Evolutionary conservation across 2,797 vertebrate genomes (phyloP), one percentile per base, ranked within the genome.

Genomic region (Muscicapa striata): DNA sequence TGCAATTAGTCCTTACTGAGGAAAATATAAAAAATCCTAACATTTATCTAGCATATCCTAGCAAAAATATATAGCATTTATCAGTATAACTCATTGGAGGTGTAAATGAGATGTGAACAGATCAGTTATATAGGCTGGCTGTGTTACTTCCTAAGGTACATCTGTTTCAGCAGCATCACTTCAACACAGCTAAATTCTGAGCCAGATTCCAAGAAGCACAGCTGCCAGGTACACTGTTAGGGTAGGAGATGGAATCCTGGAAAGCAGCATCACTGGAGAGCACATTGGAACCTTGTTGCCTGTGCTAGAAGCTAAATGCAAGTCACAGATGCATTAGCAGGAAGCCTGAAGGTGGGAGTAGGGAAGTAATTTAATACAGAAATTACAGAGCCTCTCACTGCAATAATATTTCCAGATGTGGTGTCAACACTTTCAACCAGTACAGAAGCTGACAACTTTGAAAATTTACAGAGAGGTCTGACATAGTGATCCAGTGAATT

Each of bases 241-340:
- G 6, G 11, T 16, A 45, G 34, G 49, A 57, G 40, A 6, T 15
- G 46, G 32, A 30, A 19, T 67, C 67, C 64, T 91, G 64, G 57
- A 92, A 92, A 77, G 52, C 16, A 90, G 17, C 15, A 87, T 19
- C 17, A 11, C 12, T 67, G 46, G 68, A 80, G 90, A 75, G 24
- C 3, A 0, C 52, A 27, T 4, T 36, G 6, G 3, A 62, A 13
- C 20, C 63, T 7, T 48, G 11, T 10, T 70, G 32, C 30, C 36
- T 73, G 15, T 63, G 29, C 22, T 76, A 79, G 57, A 70, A n/a
- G 12, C n/a, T 74, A 92, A 87, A 85, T 30, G 11, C 10, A 49
- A 36, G 89, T 63, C 62, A 77, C 89, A 91, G 69, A 72, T 72
- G 46, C 24, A 41, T 78, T 38, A 68, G 21, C 54, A 86, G 80